Evolutionary conservation across 2,113 vertebrate species (phyloP), one percentile per base, ranked within the genome.

Genomic region (Ceyx cyanopectus): DNA sequence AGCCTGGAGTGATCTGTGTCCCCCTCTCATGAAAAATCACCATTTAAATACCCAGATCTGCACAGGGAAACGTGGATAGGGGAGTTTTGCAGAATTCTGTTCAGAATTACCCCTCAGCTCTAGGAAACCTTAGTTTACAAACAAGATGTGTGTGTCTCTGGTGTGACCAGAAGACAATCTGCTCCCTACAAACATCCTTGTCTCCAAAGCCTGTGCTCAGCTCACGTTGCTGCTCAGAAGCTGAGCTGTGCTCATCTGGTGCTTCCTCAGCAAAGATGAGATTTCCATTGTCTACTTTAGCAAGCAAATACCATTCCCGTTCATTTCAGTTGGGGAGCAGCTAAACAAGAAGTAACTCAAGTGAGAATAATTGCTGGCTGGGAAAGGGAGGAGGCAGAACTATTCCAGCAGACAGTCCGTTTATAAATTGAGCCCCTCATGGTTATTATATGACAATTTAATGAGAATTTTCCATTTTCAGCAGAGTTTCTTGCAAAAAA

Each of bases 291-390:
- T 57, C 2, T 54, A 24, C 24, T 83, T 32, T 1, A 84, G 43
- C 29, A 43, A 78, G 83, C 73, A 86, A 86, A 81, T 58, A 73
- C 30, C 43, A 43, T 84, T 78, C 69, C 73, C 81, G 29, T 22
- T 46, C 81, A 4, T 22, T 83, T 60, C 74, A 27, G 5, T 1
- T 30, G 43, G 73, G 81, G 48, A 81, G 91, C 82, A 29, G 90
- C 88, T 82, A 72, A 90, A 50, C n/a, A 16, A 82, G 45, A 40
- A 94, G 63, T 1, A 90, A 61, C 41, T 93, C 69, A 65, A 90
- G 81, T 48, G 81, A 87, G 81, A 89, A 81, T 78, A 93, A 86
- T 75, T 57, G 61, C 69, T 93, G 81, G 77, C 60, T 81, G 84
- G 74, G 43, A 72, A 86, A 70, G 0, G 40, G 61, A 53, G 26